These are phyloP conservation scores for Nomada goodeniana DNA, from an alignment of 2,888 invertebrate species.

Conservation along the genomic window DNA sequence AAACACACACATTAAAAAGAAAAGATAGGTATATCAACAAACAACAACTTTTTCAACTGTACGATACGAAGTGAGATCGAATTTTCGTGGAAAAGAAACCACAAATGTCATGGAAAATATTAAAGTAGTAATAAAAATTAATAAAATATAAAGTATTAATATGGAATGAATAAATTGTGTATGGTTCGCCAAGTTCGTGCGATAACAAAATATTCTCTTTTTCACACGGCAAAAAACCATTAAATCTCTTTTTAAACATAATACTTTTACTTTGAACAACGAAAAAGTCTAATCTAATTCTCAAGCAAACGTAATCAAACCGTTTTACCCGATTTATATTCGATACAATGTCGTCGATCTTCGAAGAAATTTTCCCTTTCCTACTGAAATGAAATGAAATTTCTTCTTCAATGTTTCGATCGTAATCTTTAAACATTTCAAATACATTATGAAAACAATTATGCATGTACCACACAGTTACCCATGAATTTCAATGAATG, in stretches of 20 bases:
- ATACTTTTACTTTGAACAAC: not conserved
- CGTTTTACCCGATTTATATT: slow-evolving; percentile 28
- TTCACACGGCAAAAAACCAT: not conserved
- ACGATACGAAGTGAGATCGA: too few relatives aligned
- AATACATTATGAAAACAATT: not conserved
- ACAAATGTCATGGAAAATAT: too few relatives aligned
- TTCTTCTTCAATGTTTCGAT: not conserved
- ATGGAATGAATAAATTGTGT: too few relatives aligned
- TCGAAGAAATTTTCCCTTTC: slow-evolving; percentile 34
- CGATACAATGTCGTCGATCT: slow-evolving; percentile 25
- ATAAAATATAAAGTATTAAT: too few relatives aligned
- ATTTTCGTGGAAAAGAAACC: too few relatives aligned
- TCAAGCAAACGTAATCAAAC: slow-evolving; percentile 29
- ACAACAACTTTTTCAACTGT: too few relatives aligned
- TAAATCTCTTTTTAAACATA: not conserved
- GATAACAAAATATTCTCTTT: not conserved
- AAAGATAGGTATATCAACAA: too few relatives aligned
- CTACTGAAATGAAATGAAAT: slow-evolving; percentile 23
- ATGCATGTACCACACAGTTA: not conserved
- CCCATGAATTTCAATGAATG: not conserved
- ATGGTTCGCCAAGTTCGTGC: not conserved
- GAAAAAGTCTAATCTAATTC: slow-evolving; percentile 18
- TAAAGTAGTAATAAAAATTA: too few relatives aligned
- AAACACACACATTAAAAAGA: not conserved
- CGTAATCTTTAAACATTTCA: not conserved